Evolutionary conservation across 2,113 vertebrate species (phyloP), one percentile per base, ranked within the genome.

Genomic region (Orthochromis malagaraziensis): DNA sequence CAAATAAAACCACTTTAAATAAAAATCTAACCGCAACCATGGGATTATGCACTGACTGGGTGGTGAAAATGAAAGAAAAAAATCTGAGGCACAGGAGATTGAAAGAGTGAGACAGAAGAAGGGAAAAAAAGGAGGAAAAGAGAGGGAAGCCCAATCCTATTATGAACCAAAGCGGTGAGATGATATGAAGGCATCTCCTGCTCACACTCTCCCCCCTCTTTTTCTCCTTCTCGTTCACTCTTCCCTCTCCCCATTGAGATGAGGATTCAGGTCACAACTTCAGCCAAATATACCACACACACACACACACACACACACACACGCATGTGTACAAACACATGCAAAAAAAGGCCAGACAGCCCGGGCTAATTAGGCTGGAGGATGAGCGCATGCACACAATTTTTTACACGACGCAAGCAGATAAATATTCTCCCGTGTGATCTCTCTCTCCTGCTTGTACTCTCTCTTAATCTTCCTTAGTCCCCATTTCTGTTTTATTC

Each of bases 231-330:
- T 63, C n/a, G 33, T 42, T 84, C 83, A 26, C 38, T 68, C 84
- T 11, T 81, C 26, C 45, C 45, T 79, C 84, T 87, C 90, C 86
- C 91, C 82, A 51, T 93, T 88, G 87, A 92, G 89, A 88, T 80
- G 58, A 88, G 87, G 93, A 96, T 95, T 94, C 91, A 90, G 95
- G 93, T 94, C 94, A 94, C 89, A 95, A 92, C 86, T 92, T 89
- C 84, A 91, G 91, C 93, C 93, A 91, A 91, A 92, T 87, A 93
- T 81, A 86, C 84, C 60, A 21, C 21, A 21, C 21, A 54, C 80
- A 51, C 73, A 45, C 85, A 65, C 70, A 3, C 83, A 17, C 87
- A 55, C 60, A 81, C 84, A 53, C 58, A 38, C 21, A 1, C 11
- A 1, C 21, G n/a, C 33, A 24, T 54, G 79, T 38, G 65, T 51